Evolutionary conservation across 2,888 invertebrate genomes (phyloP).

Genomic region (Campoletis raptor): DNA sequence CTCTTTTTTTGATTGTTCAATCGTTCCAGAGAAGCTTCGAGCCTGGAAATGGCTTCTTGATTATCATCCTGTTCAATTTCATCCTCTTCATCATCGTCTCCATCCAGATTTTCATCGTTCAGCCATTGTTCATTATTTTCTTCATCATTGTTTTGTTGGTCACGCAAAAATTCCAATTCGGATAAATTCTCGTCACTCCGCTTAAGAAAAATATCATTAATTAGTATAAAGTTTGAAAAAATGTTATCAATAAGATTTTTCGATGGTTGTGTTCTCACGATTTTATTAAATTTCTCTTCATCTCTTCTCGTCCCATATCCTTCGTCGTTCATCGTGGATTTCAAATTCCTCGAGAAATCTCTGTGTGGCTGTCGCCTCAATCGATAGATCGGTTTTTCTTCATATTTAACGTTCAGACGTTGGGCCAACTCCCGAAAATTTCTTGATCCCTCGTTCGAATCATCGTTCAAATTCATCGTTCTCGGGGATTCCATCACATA

Average conservation of each 20-base stretch:
- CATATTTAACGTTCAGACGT: slow-evolving; percentile 33
- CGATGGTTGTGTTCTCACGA: slow-evolving; percentile 8
- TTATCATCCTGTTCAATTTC: slow-evolving; percentile 50
- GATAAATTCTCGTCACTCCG: slow-evolving; percentile 7
- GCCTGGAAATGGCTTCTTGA: slow-evolving; percentile 15
- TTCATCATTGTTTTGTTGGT: slow-evolving; percentile 13
- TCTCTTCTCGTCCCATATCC: slow-evolving; percentile 1
- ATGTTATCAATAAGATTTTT: slow-evolving; percentile 21
- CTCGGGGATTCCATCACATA: slow-evolving; percentile 43
- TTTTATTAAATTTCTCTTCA: slow-evolving; percentile 6
- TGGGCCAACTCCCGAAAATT: slow-evolving; percentile 59
- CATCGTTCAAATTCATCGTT: slow-evolving; percentile 24
- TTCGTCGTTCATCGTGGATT: slow-evolving; percentile 27
- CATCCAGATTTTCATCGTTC: slow-evolving; percentile 14
- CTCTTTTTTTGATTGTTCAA: slow-evolving; percentile 55
- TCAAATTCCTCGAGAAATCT: slow-evolving; percentile 22
- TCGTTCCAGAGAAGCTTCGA: slow-evolving; percentile 28
- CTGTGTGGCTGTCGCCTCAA: slow-evolving; percentile 61
- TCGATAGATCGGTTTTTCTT: slow-evolving; percentile 65
- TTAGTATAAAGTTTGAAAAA: slow-evolving; percentile 31
- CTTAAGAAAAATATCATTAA: slow-evolving; percentile 2
- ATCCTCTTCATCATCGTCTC: slow-evolving; percentile 34
- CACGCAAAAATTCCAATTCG: slow-evolving; percentile 55
- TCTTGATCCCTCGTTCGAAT: slow-evolving; percentile 49
- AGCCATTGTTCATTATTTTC: slow-evolving; percentile 1